Evolutionary conservation across 2,888 invertebrate species (phyloP).

Genomic region (Drosophila gaucha): DNA sequence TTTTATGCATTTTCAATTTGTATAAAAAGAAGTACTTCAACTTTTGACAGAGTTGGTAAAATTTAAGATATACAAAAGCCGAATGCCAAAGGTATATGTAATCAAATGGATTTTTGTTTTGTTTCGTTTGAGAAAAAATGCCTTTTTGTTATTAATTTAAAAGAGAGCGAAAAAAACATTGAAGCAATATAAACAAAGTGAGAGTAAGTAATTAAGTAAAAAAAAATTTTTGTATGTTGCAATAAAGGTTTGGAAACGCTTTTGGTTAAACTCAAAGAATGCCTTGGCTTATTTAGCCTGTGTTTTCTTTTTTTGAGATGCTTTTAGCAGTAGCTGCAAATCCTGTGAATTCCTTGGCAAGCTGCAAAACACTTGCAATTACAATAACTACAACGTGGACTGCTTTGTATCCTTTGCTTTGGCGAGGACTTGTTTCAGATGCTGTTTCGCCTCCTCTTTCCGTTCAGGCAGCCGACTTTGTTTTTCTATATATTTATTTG

Average conservation of each 20-base stretch:
- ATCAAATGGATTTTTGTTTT: no score
- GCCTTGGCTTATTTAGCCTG: conserved; percentile 28
- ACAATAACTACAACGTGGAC: conserved; percentile 15
- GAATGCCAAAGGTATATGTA: no score
- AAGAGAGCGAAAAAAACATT: neutral
- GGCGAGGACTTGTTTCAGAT: conserved; percentile 9
- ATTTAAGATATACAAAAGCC: no score
- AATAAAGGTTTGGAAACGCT: neutral
- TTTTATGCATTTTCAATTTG: no score
- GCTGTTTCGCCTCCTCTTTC: conserved; percentile 8
- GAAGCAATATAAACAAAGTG: neutral
- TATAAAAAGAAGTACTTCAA: no score
- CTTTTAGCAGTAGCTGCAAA: conserved; percentile 10
- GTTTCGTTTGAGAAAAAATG: no score
- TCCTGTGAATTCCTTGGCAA: conserved; percentile 16
- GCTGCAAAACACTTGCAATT: conserved; percentile 35
- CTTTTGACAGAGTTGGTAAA: no score
- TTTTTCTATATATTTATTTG: conserved; percentile 35
- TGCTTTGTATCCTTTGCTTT: neutral
- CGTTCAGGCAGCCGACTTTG: conserved; percentile 21
- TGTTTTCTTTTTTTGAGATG: neutral
- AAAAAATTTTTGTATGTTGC: conserved; percentile 16
- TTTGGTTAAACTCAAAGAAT: conserved; percentile 2
- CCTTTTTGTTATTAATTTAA: conserved; percentile 4
- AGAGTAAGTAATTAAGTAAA: conserved; percentile 27